These are phyloP conservation scores for Mastigias papua DNA, from an alignment of 30 jellyfish, hydroid and myxozoan species.

Conservation along the genomic window DNA sequence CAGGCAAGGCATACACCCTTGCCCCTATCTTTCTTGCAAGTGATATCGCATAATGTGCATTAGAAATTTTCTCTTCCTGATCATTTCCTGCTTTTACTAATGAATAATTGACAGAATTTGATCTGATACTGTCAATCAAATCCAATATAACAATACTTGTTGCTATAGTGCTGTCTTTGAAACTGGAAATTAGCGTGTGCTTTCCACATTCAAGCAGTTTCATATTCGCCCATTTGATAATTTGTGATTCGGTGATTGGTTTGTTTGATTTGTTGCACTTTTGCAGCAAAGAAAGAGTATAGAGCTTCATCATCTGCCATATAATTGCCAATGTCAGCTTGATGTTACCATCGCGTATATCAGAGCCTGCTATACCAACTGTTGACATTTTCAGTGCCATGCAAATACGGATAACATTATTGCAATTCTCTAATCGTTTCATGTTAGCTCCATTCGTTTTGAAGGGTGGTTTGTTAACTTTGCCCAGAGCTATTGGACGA, in stretches of 20 bases:
- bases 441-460: conserved; percentile 58
- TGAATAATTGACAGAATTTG: conserved; percentile 67
- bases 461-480: conserved; percentile 78
- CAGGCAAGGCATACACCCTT: conserved; percentile 80
- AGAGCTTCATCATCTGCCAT: conserved; percentile 65
- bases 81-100: conserved; percentile 69
- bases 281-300: conserved; percentile 54
- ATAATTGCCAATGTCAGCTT: conserved; percentile 56
- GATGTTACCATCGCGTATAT: conserved; percentile 66
- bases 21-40: conserved; percentile 90
- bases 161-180: conserved; percentile 74
- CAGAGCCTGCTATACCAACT: conserved; percentile 84
- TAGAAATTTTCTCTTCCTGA: conserved; percentile 60
- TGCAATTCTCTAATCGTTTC: conserved; percentile 83
- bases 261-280: conserved; percentile 43
- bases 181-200: conserved; percentile 45
- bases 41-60: conserved; percentile 84
- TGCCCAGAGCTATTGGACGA: conserved; percentile 18
- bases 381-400: conserved; percentile 40
- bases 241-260: conserved; percentile 65
- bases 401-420: conserved; percentile 65
- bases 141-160: conserved; percentile 65
- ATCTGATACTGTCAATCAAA: conserved; percentile 70
- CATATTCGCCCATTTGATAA: conserved; percentile 70
- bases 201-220: conserved; percentile 55